These are phyloP conservation scores for Synanthedon formicaeformis DNA, from an alignment of 2,888 invertebrate species.

Conservation along the genomic window DNA sequence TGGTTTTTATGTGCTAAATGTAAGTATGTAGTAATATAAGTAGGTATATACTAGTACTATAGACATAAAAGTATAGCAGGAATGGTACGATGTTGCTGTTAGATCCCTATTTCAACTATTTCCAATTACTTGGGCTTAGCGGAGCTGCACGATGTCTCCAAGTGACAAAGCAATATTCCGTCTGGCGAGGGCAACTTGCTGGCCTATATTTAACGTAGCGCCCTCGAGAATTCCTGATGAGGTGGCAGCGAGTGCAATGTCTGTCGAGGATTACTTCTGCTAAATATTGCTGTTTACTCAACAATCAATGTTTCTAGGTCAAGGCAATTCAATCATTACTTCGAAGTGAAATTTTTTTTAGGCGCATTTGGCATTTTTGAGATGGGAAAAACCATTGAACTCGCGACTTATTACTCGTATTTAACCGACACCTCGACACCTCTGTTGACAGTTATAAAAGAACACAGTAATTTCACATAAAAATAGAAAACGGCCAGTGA, in stretches of 20 bases:
- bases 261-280: constrained; percentile 48
- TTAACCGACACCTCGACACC: too few relatives aligned
- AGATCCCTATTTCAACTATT: constrained; percentile 67
- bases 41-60: too few relatives aligned
- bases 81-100: constrained; percentile 35
- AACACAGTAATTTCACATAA: too few relatives aligned
- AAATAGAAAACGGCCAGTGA: too few relatives aligned
- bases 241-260: constrained; percentile 48
- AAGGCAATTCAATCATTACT: background rate
- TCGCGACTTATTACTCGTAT: too few relatives aligned
- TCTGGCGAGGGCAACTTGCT: constrained; percentile 50
- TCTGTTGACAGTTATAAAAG: too few relatives aligned
- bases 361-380: too few relatives aligned
- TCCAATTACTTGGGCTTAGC: constrained; percentile 69
- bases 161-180: constrained; percentile 70
- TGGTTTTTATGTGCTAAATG: too few relatives aligned
- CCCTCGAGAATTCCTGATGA: constrained; percentile 64
- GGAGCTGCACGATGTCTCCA: constrained; percentile 59
- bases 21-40: too few relatives aligned
- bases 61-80: too few relatives aligned
- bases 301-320: background rate
- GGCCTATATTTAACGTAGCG: constrained; percentile 63
- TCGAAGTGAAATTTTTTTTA: too few relatives aligned
- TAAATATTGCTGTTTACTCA: constrained; percentile 42
- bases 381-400: too few relatives aligned